phyloP scores from a whole-genome alignment of 2,888 invertebrate species.

The Lepidochitona cinerea region DNA sequence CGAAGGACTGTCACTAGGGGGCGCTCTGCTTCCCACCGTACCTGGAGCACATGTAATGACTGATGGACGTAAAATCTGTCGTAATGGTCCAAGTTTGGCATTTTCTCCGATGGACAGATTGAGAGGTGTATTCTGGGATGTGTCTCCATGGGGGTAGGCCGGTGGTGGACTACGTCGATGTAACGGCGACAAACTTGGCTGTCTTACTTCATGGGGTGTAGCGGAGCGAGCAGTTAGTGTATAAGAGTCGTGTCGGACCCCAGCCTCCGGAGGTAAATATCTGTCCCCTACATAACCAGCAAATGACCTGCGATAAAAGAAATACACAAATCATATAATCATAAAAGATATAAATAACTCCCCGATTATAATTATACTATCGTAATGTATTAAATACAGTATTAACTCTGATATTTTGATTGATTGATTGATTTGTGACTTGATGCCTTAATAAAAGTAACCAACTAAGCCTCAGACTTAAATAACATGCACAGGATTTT shows the following conservation, averaged over 20 bases:
- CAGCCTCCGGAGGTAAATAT: neutral
- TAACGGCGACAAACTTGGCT: constrained; percentile 15
- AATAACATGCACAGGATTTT: no score
- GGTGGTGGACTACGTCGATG: constrained; percentile 24
- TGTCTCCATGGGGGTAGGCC: constrained; percentile 17
- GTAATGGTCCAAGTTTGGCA: constrained; percentile 25
- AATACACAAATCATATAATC: neutral
- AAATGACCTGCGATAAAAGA: neutral
- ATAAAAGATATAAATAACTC: no score
- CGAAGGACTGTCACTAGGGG: neutral
- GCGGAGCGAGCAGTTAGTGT: constrained; percentile 18
- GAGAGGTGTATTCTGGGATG: constrained; percentile 49
- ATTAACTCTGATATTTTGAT: no score
- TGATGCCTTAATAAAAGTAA: no score
- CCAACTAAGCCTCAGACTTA: no score
- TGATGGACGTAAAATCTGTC: constrained; percentile 48
- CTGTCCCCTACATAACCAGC: neutral
- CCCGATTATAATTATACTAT: no score
- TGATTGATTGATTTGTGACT: no score
- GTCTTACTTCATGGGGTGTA: constrained; percentile 26
- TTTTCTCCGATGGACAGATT: constrained; percentile 45
- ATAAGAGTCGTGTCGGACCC: neutral
- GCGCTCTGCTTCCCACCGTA: neutral
- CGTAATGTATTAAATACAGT: no score
- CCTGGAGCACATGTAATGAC: constrained; percentile 49